A percentile compares a stretch with the other conserved stretches of the same genome.
These are phyloP conservation scores for Polydrusus tereticollis DNA, from an alignment of 2,888 invertebrate genomes.

Conservation along the genomic window DNA sequence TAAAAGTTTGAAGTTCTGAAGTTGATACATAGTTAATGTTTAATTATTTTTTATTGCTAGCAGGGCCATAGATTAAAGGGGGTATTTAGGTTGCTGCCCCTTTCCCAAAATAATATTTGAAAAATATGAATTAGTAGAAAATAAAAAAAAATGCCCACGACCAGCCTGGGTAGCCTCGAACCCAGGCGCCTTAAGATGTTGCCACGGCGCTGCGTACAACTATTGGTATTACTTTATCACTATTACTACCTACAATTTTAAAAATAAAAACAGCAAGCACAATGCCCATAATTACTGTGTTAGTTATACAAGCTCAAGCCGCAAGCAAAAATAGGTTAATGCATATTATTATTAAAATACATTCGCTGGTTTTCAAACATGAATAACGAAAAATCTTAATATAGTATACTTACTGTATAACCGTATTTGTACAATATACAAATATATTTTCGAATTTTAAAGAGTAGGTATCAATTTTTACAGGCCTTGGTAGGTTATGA, in stretches of 20 bases:
- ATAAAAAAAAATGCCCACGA: no score
- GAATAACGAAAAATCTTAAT: not conserved
- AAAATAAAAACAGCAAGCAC: not conserved
- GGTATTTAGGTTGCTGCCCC: no score
- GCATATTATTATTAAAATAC: constrained; percentile 7
- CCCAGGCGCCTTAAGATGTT: no score
- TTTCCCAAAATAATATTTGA: no score
- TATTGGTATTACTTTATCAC: no score
- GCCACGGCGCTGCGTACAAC: no score
- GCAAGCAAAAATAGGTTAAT: constrained; percentile 4
- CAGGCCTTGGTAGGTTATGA: not conserved
- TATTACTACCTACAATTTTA: not conserved
- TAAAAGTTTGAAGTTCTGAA: no score
- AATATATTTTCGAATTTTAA: not conserved
- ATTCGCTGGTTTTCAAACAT: constrained; percentile 5
- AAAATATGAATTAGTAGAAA: no score
- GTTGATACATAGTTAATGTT: no score
- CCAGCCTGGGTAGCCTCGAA: no score
- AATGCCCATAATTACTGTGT: not conserved
- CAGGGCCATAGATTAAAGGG: no score
- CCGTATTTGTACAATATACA: not conserved
- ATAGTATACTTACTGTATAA: constrained; percentile 3
- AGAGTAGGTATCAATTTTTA: not conserved
- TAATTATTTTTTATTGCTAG: no score
- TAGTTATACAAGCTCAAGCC: constrained; percentile 2